These are phyloP conservation scores for Catharus fuscescens DNA, from an alignment of 2,113 vertebrate genomes.

Conservation along the genomic window DNA sequence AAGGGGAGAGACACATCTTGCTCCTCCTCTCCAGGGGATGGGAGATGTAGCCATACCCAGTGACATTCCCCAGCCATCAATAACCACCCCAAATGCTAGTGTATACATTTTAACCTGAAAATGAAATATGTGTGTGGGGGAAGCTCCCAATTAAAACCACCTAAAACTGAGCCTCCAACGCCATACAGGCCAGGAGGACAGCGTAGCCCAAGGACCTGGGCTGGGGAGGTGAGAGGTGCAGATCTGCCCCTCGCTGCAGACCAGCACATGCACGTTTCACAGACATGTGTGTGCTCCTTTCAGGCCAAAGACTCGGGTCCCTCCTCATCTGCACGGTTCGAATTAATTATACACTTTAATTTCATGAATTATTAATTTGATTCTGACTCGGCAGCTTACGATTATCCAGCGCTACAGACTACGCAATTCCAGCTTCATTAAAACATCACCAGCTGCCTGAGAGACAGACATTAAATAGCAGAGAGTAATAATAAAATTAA, in stretches of 20 bases:
- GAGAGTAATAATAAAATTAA: constrained; percentile 89
- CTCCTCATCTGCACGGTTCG: constrained; percentile 80
- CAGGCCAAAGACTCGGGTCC: constrained; percentile 61
- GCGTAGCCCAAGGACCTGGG: neutral
- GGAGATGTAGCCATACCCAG: rapidly evolving
- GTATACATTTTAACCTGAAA: neutral
- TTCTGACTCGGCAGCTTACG: constrained; percentile 98
- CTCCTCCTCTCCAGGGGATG: neutral
- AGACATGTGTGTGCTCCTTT: constrained; percentile 28
- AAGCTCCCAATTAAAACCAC: neutral
- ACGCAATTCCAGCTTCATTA: constrained; percentile 93
- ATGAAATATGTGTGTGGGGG: rapidly evolving
- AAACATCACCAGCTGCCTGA: constrained; percentile 92
- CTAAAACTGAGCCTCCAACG: neutral
- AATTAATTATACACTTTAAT: constrained; percentile 99
- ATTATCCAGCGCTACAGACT: constrained; percentile 90
- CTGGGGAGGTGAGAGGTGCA: neutral
- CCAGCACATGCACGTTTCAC: neutral
- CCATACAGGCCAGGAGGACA: neutral
- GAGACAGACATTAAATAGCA: constrained; percentile 89
- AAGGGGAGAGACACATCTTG: neutral
- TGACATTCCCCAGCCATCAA: neutral
- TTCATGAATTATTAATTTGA: constrained; percentile 99
- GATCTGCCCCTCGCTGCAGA: neutral
- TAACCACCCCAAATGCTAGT: rapidly evolving